Conservation (phyloP, 2,797 vertebrate genomes). For the Aulostomus chinensis region DNA sequence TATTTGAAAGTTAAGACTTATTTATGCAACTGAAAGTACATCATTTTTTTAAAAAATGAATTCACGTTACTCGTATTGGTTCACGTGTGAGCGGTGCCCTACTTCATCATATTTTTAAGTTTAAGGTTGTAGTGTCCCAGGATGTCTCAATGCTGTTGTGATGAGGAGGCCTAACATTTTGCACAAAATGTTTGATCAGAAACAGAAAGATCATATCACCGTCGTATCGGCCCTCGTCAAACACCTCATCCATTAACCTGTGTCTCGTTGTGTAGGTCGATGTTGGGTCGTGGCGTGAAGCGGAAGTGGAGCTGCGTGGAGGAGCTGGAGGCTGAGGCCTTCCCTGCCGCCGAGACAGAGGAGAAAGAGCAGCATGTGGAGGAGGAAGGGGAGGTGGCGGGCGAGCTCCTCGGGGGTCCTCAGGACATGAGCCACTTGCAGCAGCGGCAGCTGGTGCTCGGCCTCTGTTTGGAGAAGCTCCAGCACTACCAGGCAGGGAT, state of each 20-base stretch:
- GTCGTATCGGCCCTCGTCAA: too few species aligned
- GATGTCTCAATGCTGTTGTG: too few species aligned
- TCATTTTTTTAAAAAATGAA: too few species aligned
- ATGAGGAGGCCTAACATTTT: too few species aligned
- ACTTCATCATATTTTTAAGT: too few species aligned
- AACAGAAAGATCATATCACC: too few species aligned
- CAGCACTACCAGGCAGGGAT: constrained; percentile 82
- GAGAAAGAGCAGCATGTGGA: constrained; percentile 34
- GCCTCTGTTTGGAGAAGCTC: constrained; percentile 87
- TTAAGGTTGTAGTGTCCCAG: too few species aligned
- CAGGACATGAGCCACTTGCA: constrained; percentile 76
- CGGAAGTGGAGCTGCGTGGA: constrained; percentile 86
- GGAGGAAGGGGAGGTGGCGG: constrained; percentile 68
- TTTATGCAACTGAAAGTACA: too few species aligned
- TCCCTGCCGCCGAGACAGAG: constrained; percentile 7
- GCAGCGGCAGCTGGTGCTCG: constrained; percentile 87
- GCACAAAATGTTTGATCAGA: too few species aligned
- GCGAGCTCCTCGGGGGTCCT: constrained; percentile 47
- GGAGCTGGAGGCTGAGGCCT: constrained; percentile 61
- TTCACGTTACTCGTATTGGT: too few species aligned
- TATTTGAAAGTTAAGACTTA: too few species aligned
- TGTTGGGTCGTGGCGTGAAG: constrained; percentile 90
- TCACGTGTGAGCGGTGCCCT: too few species aligned
- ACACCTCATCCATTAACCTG: accelerated
- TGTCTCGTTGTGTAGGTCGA: constrained; percentile 73